Base-by-base conservation (phyloP, 2,797 vertebrate species). In the Acanthurus tractus region DNA sequence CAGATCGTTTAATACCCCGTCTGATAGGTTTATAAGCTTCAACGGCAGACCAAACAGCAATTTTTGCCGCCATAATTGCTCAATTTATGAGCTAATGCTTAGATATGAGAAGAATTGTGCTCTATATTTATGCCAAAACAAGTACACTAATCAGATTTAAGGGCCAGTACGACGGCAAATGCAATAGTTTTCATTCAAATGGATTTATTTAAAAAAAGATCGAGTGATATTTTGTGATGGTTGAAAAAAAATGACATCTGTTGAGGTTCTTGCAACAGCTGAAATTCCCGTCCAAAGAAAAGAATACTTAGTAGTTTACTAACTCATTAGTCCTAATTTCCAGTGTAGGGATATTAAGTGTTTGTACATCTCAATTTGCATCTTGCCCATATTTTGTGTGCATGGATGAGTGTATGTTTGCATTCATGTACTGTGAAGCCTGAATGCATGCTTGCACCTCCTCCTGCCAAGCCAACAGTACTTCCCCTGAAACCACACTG, bases 71-170 rank as follows among this genome's bases (percentile, higher is more conserved):
- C 65, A 42, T 90, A 92, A 93, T 92, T 88, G 84, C 91, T 69
- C 77, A 64, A 81, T 83, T 90, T 81, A 85, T 89, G 77, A 87
- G 62, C 85, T 74, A 79, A 67, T 83, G 81, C 86, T 83, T 63
- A 83, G 85, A 92, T 90, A 92, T 85, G 77, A 78, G 70, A 80
- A 61, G 67, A 64, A 83, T 78, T 87, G 72, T 45, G 55, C 82
- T 85, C 46, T 17, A 14, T 83, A 74, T 88, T 86, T 79, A 80
- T 79, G 90, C 91, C 89, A 92, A 93, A 89, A 89, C 77, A 93
- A 92, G 89, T 89, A 92, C 82, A 78, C 76, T 92, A 94, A 94
- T 95, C 90, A 92, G 92, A 95, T 90, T 72, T 75, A 81, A 76
- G 54, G 64, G 76, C 82, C 73, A 67, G 74, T 44, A 45, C 52